Evolutionary conservation across 2,113 vertebrate species (phyloP).

Genomic region (Petroica traversi): DNA sequence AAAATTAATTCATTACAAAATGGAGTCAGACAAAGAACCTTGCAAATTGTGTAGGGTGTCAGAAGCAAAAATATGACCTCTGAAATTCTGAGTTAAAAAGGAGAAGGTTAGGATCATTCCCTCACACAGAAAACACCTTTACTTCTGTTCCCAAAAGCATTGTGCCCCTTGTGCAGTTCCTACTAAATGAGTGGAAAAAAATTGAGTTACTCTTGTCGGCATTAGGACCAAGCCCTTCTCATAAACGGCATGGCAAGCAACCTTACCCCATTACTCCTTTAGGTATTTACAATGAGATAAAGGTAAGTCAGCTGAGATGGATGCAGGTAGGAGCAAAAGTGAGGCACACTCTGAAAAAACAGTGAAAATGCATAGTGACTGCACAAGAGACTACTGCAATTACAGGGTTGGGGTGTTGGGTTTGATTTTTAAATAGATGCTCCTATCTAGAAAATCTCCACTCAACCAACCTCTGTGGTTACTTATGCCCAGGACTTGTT

Average conservation of each 20-base stretch:
- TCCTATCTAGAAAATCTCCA: background rate
- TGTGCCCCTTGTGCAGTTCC: background rate
- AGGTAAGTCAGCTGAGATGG: background rate
- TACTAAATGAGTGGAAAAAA: background rate
- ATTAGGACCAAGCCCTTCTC: background rate
- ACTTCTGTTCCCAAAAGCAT: background rate
- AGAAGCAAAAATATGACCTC: background rate
- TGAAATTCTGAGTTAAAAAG: background rate
- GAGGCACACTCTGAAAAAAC: background rate
- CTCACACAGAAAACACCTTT: background rate
- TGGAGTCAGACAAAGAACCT: background rate
- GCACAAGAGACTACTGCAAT: background rate
- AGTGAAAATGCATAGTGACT: background rate
- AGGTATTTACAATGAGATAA: background rate
- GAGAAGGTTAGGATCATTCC: background rate
- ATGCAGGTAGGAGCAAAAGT: background rate
- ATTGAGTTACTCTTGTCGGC: background rate
- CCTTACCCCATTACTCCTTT: background rate
- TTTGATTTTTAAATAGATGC: background rate
- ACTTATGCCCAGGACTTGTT: background rate
- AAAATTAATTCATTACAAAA: background rate
- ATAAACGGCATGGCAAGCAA: background rate
- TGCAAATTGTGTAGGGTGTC: rapidly evolving
- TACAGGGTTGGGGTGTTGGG: rapidly evolving
- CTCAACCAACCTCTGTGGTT: background rate